Percentiles rank a stretch among this genome's conserved stretches.
phyloP scores from a whole-genome alignment of 2,797 vertebrate genomes.

The Parotocinclus haroldoi region DNA sequence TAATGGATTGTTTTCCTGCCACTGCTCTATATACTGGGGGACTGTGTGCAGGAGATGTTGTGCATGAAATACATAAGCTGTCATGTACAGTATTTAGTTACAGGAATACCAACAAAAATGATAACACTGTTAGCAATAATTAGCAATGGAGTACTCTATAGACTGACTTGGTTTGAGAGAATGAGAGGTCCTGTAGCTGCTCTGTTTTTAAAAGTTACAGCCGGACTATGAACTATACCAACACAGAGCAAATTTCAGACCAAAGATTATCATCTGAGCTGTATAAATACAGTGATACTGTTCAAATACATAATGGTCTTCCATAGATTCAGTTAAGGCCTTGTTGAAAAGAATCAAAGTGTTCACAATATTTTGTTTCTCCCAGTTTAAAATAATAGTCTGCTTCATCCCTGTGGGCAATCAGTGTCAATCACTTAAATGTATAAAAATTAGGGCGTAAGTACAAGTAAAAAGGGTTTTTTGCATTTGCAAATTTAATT shows the following conservation, averaged over 20 bases:
- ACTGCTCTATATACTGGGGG: slow-evolving; percentile 8
- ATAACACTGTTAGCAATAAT: neutral
- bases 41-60: slow-evolving; percentile 12
- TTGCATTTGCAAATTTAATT: neutral
- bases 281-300: no score
- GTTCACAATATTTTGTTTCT: neutral
- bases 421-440: neutral
- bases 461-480: neutral
- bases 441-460: neutral
- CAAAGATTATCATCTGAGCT: no score
- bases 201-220: slow-evolving; percentile 8
- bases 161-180: slow-evolving; percentile 31
- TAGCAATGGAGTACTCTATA: slow-evolving; percentile 12
- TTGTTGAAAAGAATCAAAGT: neutral
- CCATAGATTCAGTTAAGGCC: neutral
- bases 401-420: neutral
- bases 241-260: no score
- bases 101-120: slow-evolving; percentile 4
- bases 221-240: neutral
- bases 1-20: slow-evolving; percentile 32
- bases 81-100: slow-evolving; percentile 12
- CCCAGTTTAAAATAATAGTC: neutral
- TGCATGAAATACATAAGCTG: slow-evolving; percentile 3
- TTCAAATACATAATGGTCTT: neutral
- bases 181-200: neutral